A percentile compares a stretch with the other conserved stretches of the same genome.
These are phyloP conservation scores for Ochlodes sylvanus DNA, from an alignment of 2,888 invertebrate species.

Conservation along the genomic window DNA sequence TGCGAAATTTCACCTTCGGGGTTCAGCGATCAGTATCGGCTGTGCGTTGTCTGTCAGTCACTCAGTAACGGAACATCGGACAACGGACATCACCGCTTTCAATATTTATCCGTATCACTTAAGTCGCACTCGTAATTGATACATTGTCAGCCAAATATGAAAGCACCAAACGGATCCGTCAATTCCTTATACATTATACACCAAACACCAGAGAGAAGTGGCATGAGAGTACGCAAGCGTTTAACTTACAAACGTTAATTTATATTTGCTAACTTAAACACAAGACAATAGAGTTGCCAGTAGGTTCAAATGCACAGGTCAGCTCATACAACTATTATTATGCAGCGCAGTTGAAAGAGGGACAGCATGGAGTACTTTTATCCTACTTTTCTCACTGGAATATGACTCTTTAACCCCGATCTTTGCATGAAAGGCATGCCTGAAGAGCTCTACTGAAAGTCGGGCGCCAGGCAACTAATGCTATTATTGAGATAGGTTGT, in stretches of 20 bases:
- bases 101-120: too few relatives aligned
- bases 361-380: slow-evolving; percentile 22
- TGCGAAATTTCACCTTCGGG: too few relatives aligned
- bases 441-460: slow-evolving; percentile 11
- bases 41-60: too few relatives aligned
- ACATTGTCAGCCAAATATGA: too few relatives aligned
- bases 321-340: slow-evolving; percentile 25
- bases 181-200: too few relatives aligned
- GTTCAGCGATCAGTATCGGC: too few relatives aligned
- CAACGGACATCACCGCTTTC: too few relatives aligned
- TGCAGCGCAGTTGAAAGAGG: slow-evolving; percentile 11
- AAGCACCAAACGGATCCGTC: too few relatives aligned
- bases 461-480: slow-evolving; percentile 15
- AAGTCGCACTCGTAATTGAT: too few relatives aligned
- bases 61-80: too few relatives aligned
- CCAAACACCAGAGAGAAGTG: too few relatives aligned
- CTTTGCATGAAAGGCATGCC: slow-evolving; percentile 26
- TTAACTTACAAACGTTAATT: background rate
- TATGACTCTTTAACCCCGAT: slow-evolving; percentile 33
- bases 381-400: slow-evolving; percentile 28
- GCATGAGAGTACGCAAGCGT: background rate
- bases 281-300: slow-evolving; percentile 7
- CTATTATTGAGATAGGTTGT: slow-evolving; percentile 11
- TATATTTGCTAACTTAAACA: background rate
- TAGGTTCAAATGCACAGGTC: slow-evolving; percentile 15